Evolutionary conservation across 2,888 invertebrate species (phyloP), one percentile per base, ranked within the genome.

Genomic region (Alitta virens): DNA sequence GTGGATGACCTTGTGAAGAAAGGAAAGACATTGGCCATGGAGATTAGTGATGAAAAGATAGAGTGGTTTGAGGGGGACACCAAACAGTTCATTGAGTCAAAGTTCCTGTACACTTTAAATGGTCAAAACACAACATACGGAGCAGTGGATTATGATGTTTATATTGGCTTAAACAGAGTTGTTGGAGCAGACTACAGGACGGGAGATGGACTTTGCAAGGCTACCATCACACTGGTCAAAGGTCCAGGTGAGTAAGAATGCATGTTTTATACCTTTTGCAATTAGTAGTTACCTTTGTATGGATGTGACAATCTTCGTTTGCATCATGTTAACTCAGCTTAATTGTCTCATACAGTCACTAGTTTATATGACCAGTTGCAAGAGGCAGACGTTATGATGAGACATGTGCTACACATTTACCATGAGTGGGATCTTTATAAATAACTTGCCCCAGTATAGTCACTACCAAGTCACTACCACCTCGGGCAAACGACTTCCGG

Each of bases 161-260:
- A 74, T 66, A 74, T 73, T 21, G 79, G 77, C 24, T 74, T 79
- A 66, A 79, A 79, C 63, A 68, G 78, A 25, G 78, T 79, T 12
- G 78, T 79, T 14, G 75, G 72, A n/a, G 77, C 76, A 24, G 68
- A 67, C 58, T 75, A 69, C 63, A 68, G 78, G 7, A 71, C 68
- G 53, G 79, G 79, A 5, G 74, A 74, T 21, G 79, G 79, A 18
- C 69, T 79, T 3, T 79, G 79, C 66, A 57, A 60, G n/a, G 71
- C 59, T 2, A 38, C 60, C 54, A 66, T 71, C 40, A 63, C 63
- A 2, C 60, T 69, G 1, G 40, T 56, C 24, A 33, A 56, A 23
- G 61, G 57, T 18, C 25, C 40, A 60, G 62, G 64, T 64, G 21
- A 27, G 64, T 57, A 27, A n/a, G n/a, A n/a, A n/a, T n/a, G n/a